Evolutionary conservation across 2,113 vertebrate species (phyloP), one percentile per base, ranked within the genome.

Genomic region (Myotis brandtii): DNA sequence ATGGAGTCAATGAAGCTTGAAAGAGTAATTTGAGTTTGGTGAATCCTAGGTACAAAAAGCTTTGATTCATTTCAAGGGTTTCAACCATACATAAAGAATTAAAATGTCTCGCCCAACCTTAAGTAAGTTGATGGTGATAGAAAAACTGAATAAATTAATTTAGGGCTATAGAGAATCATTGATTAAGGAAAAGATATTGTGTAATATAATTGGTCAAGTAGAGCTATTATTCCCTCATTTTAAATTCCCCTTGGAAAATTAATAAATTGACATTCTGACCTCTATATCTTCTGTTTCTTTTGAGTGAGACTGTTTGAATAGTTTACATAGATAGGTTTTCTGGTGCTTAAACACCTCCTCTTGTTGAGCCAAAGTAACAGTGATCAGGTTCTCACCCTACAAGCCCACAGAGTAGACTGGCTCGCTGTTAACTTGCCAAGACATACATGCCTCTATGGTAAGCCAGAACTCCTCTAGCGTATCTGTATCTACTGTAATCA

Each of bases 11-110:
- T 79, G 21, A 70, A 86, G 27, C 83, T 64, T 56, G 20, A 87
- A 96, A 86, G 69, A 86, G 30, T 86, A 86, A 84, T 89, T 86
- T 95, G 16, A 16, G n/a, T 64, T 93, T 79, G 81, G 56, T 75
- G 90, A 93, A 84, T 79, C 21, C 48, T 94, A 40, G 82, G 86
- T 77, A 93, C 43, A 77, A 77, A 93, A 84, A 88, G 56, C 3
- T 76, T 40, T 25, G 1, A 66, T 72, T 93, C 48, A 85, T 86
- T 85, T 94, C 50, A 46, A 84, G 70, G 23, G 6, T 84, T 75
- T 75, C 56, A 82, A 69, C 37, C 37, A 64, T 37, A 46, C 37
- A 84, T 32, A 83, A 86, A 59, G 23, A 64, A 85, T 43, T 85
- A 88, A 86, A 93, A 86, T 79, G 27, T 54, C 8, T 48, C 82